Evolutionary conservation across 2,888 invertebrate genomes (phyloP), one percentile per base, ranked within the genome.

Genomic region (Fragum fragum): DNA sequence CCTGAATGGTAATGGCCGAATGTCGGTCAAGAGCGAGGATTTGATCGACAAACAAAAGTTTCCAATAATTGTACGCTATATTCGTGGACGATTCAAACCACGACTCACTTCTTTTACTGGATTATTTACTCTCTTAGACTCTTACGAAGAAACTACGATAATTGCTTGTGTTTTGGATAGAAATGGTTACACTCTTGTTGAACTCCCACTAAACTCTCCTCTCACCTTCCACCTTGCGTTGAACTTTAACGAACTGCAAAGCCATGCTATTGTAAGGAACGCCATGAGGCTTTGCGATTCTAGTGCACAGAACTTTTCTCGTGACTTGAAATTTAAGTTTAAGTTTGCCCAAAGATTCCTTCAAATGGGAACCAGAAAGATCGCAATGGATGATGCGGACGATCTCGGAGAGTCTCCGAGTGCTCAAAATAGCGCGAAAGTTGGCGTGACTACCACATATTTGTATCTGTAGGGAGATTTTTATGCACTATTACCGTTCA

Each of bases 271-370:
- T 47, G 87, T 91, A 16, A 87, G 85, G 66, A 89, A 88, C 23
- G 90, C 90, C 11, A 36, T 89, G 59, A 76, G 83, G 14, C 85
- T 90, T 2, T 90, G 91, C 57, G 83, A 88, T 14, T 77, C 76
- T 1, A 88, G 82, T 23, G 85, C 86, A 7, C 81, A 81, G 18
- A 78, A 74, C 11, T 91, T 90, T 69, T 79, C 87, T 7, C 85
- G 84, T 29, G 92, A 92, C 78, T 75, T 92, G 63, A 92, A 92
- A 74, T 90, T 89, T 66, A 91, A 91, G 74, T 90, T 87, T 59
- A 91, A 91, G 78, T 92, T 92, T 81, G 86, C 89, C 0, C 91
- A 90, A 69, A 81, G 85, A 28, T 85, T 90, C 61, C 72, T 87
- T 21, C 89, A 89, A 59, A 87, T 79, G 18, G 83, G 84, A 6